Evolutionary conservation across 2,797 vertebrate genomes (phyloP).

Genomic region (Argyrosomus regius): DNA sequence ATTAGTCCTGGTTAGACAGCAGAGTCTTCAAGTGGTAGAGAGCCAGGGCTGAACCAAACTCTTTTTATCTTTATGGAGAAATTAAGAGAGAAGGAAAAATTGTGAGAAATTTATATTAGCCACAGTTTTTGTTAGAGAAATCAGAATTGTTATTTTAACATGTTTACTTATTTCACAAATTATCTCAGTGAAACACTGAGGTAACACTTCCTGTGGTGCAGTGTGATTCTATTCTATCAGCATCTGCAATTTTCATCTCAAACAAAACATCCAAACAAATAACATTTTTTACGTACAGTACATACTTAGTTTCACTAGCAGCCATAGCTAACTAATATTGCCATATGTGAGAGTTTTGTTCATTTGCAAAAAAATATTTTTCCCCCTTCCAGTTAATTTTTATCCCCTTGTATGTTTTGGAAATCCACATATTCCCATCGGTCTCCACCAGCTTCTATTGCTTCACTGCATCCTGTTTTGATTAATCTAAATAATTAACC

Average conservation of each 20-base stretch:
- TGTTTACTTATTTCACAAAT: neutral
- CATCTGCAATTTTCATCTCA: neutral
- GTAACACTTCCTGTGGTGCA: neutral
- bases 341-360: neutral
- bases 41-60: neutral
- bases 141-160: neutral
- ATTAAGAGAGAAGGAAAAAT: neutral
- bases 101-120: neutral
- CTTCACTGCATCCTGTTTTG: slow-evolving; percentile 21
- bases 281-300: neutral
- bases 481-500: slow-evolving; percentile 40
- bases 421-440: neutral
- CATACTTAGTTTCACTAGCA: neutral
- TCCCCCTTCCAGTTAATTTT: neutral
- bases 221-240: neutral
- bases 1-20: slow-evolving; percentile 51
- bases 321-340: neutral
- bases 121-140: neutral
- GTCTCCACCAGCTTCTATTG: slow-evolving; percentile 2
- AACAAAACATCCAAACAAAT: neutral
- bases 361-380: neutral
- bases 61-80: slow-evolving; percentile 13
- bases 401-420: neutral
- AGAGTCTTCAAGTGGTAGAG: neutral
- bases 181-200: neutral